Base-by-base conservation (phyloP, 2,113 vertebrate species). In the Guaruba guarouba region DNA sequence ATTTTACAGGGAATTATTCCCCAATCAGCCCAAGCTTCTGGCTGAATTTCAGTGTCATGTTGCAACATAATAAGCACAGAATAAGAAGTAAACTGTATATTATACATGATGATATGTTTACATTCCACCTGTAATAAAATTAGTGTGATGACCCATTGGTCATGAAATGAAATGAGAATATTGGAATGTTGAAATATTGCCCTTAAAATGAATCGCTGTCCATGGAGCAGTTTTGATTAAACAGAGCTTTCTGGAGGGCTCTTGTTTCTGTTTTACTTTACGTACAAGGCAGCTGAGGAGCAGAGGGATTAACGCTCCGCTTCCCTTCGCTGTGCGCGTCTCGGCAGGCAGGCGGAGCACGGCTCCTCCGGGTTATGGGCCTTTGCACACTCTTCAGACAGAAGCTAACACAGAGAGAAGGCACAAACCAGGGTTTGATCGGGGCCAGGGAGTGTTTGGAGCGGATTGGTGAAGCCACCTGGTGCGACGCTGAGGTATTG, bases 321-420 rank as follows among this genome's bases (percentile, higher is more conserved):
- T 61, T 22, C 27, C n/a, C 63, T 35, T 19, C 13, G 7, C 49
- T 4, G 1, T 12, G 11, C 17, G 0, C 5, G 2, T 4, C 37
- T 41, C 13, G n/a, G 57, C 16, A n/a, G 75, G 55, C 8, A 23
- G 33, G 14, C 28, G 27, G 51, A 18, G 39, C 49, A 2, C 22
- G 2, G 1, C 27, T 28, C 17, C 3, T 27, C 49, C 51, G 43
- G 8, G 13, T n/a, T 17, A 3, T 2, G n/a, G n/a, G 61, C 54
- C 4, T 29, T 37, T 27, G 11, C 39, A 17, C 33, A 0, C 46
- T 11, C 20, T 49, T 13, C 59, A 33, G 18, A 8, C 1, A 23
- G 35, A 27, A 33, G n/a, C 41, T 24, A 14, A n/a, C n/a, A 3
- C 24, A 2, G 23, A 10, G 27, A 41, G 25, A 23, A 33, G 71